Conservation (phyloP, 2,797 vertebrate genomes). For the Mus caroli region DNA sequence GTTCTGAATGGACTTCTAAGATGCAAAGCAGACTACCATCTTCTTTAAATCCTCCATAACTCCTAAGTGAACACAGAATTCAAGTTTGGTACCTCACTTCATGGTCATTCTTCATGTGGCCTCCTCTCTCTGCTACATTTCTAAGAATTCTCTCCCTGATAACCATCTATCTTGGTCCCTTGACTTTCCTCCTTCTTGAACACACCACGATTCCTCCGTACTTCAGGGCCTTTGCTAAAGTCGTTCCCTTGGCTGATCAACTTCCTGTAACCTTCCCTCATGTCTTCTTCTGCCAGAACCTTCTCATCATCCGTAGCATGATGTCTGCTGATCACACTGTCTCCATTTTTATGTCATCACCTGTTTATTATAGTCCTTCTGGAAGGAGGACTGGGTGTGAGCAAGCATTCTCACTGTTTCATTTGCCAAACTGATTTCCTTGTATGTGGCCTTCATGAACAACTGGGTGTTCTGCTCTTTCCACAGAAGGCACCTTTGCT, state of each 20-base stretch:
- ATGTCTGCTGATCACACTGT: background rate
- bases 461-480: background rate
- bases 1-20: background rate
- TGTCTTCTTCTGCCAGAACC: too few relatives aligned
- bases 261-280: background rate
- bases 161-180: background rate
- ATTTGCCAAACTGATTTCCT: background rate
- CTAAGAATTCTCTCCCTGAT: background rate
- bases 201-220: background rate
- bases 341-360: background rate
- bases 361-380: background rate
- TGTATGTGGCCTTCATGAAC: fast-evolving
- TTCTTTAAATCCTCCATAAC: background rate
- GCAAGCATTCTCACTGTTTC: background rate
- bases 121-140: background rate
- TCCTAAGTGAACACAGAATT: slow-evolving; percentile 15
- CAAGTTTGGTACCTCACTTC: background rate
- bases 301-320: background rate
- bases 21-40: background rate
- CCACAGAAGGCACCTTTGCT: background rate
- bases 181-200: background rate
- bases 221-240: background rate
- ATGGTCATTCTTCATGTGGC: background rate
- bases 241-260: background rate
- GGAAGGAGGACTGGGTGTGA: background rate